A percentile compares a stretch with the other conserved stretches of the same genome.
These are phyloP conservation scores for Tiliacea citrago DNA, from an alignment of 2,888 invertebrate species.

Conservation along the genomic window DNA sequence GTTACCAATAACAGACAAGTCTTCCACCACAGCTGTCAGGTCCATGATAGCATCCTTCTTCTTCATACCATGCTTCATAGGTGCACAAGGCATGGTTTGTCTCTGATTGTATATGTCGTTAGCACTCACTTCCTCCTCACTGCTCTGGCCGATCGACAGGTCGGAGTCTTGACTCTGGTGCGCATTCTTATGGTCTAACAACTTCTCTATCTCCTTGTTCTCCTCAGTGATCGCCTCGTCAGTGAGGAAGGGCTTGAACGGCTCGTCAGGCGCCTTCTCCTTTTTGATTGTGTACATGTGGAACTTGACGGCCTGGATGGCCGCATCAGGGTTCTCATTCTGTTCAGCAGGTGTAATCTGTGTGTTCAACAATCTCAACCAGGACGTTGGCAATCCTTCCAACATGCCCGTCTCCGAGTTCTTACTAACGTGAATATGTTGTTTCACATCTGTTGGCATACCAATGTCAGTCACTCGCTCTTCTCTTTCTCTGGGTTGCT, in stretches of 20 bases:
- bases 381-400: slow-evolving; percentile 96
- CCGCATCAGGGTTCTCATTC: slow-evolving; percentile 97
- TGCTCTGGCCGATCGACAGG: slow-evolving; percentile 88
- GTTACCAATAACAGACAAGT: slow-evolving; percentile 84
- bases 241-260: slow-evolving; percentile 95
- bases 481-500: slow-evolving; percentile 83
- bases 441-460: slow-evolving; percentile 95
- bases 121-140: slow-evolving; percentile 88
- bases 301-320: slow-evolving; percentile 97
- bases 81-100: slow-evolving; percentile 90
- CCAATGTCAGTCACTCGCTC: slow-evolving; percentile 93
- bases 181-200: slow-evolving; percentile 93
- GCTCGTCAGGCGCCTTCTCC: slow-evolving; percentile 93
- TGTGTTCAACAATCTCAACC: slow-evolving; percentile 94
- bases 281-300: slow-evolving; percentile 97
- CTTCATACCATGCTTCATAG: slow-evolving; percentile 83
- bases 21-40: slow-evolving; percentile 82
- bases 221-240: slow-evolving; percentile 95
- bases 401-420: slow-evolving; percentile 95
- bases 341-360: slow-evolving; percentile 97
- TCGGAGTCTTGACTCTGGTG: slow-evolving; percentile 92
- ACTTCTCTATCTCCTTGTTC: slow-evolving; percentile 95
- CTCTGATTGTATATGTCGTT: slow-evolving; percentile 82
- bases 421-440: slow-evolving; percentile 96
- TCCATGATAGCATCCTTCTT: slow-evolving; percentile 84